Percentiles rank a stretch among this genome's conserved stretches.
Evolutionary conservation across 1,140 invertebrate genomes (phyloP).

Genomic region (Drosophila mojavensis): DNA sequence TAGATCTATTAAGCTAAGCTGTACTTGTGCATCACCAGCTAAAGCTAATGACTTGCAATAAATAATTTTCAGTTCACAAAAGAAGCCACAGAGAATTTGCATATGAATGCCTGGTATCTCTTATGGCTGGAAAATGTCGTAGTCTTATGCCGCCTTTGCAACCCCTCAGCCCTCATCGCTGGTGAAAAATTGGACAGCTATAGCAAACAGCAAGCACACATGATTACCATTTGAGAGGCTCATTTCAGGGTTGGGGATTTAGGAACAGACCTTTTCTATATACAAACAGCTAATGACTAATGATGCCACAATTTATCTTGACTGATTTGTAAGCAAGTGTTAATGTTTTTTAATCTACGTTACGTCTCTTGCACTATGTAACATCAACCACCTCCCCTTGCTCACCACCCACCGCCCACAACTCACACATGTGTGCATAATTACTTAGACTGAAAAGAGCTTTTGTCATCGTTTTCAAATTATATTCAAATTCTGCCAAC

Average conservation of each 20-base stretch:
- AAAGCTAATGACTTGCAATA: constrained; percentile 21
- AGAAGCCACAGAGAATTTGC: constrained; percentile 38
- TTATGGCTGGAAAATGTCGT: constrained; percentile 15
- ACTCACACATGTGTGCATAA: constrained; percentile 41
- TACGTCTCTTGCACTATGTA: constrained; percentile 7
- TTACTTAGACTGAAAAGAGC: constrained; percentile 45
- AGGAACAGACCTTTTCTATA: constrained; percentile 34
- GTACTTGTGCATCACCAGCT: constrained; percentile 12
- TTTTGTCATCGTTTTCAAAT: constrained; percentile 54
- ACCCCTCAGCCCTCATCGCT: constrained; percentile 29
- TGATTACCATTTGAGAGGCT: constrained; percentile 25
- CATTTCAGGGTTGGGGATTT: not conserved
- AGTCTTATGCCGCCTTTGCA: not conserved
- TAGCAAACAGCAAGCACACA: constrained; percentile 46
- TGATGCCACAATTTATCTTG: constrained; percentile 52
- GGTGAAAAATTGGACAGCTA: constrained; percentile 46
- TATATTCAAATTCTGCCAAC: constrained; percentile 45
- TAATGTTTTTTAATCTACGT: constrained; percentile 53
- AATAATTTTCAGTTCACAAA: constrained; percentile 38
- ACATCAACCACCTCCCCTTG: not conserved
- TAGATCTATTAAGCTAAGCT: not conserved
- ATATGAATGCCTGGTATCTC: constrained; percentile 36
- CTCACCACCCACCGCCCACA: not conserved
- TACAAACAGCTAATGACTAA: constrained; percentile 45
- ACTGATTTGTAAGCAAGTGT: constrained; percentile 51